A percentile compares a stretch with the other conserved stretches of the same genome.
Evolutionary conservation across 2,888 invertebrate genomes (phyloP).

Genomic region (Argyresthia albistria): DNA sequence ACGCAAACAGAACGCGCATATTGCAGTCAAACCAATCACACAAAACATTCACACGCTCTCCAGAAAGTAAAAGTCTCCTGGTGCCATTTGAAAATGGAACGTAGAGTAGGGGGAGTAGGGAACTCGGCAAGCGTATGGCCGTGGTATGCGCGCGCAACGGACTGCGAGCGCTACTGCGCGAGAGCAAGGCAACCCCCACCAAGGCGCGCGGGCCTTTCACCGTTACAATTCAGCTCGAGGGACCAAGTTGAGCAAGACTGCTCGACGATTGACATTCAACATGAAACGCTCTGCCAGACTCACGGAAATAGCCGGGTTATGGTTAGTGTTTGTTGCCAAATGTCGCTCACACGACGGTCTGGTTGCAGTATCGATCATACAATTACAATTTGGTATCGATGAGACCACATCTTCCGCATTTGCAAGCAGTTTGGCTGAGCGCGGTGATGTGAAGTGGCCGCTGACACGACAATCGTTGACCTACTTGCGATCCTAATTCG

Average conservation of each 20-base stretch:
- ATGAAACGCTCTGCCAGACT: slow-evolving; percentile 35
- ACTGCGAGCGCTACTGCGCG: slow-evolving; percentile 35
- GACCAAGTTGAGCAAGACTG: slow-evolving; percentile 62
- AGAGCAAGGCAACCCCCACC: slow-evolving; percentile 28
- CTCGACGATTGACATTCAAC: slow-evolving; percentile 64
- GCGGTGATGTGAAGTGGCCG: too few relatives aligned
- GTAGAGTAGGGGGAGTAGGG: neutral
- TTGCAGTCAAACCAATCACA: neutral
- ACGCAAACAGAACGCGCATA: neutral
- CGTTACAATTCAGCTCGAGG: slow-evolving; percentile 51
- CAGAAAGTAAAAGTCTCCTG: slow-evolving; percentile 8
- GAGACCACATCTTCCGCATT: too few relatives aligned
- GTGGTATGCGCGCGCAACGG: slow-evolving; percentile 15
- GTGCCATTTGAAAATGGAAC: slow-evolving; percentile 6
- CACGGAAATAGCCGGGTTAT: slow-evolving; percentile 41
- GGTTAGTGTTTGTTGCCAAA: too few relatives aligned
- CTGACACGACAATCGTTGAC: too few relatives aligned
- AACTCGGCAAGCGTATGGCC: neutral
- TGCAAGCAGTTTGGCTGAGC: too few relatives aligned
- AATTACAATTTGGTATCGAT: too few relatives aligned
- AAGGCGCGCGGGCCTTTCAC: slow-evolving; percentile 53
- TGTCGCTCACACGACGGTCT: too few relatives aligned
- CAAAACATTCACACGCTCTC: neutral
- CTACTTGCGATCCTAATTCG: too few relatives aligned
- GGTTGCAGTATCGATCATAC: too few relatives aligned